These are phyloP conservation scores for Anarsia innoxiella DNA, from an alignment of 2,888 invertebrate species.

Conservation along the genomic window DNA sequence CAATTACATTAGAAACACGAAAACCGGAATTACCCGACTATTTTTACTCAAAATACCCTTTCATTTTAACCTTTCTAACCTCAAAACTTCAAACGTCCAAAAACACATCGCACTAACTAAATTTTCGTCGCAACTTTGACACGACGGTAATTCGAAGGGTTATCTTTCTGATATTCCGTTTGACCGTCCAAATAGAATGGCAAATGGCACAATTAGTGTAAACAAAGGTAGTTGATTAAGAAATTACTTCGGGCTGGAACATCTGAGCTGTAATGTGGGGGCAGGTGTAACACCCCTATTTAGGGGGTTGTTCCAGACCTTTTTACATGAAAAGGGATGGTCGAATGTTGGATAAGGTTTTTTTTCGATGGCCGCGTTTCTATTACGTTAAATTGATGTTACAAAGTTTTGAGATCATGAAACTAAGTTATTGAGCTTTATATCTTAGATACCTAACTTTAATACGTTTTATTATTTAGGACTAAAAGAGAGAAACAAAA, in stretches of 20 bases:
- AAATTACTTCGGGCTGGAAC: conserved; percentile 41
- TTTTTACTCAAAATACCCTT: no score
- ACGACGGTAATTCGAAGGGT: no score
- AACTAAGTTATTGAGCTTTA: no score
- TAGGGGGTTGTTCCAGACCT: conserved; percentile 27
- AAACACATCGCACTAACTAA: neutral
- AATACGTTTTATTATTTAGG: no score
- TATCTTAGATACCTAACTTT: no score
- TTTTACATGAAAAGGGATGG: conserved; percentile 25
- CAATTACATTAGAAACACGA: no score
- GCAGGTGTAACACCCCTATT: conserved; percentile 22
- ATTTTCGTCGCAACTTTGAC: neutral
- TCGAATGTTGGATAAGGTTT: conserved; percentile 23
- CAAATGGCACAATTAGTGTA: conserved; percentile 51
- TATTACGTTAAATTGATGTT: no score
- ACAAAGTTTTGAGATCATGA: no score
- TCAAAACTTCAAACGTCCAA: neutral
- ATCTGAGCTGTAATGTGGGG: conserved; percentile 32
- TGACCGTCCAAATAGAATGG: conserved; percentile 46
- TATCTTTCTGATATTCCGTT: conserved; percentile 34
- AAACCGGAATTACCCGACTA: no score
- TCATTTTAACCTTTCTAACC: no score
- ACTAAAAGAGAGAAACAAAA: no score
- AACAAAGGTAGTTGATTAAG: conserved; percentile 62
- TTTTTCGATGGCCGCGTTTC: neutral